Percentiles rank a stretch among this genome's conserved stretches.
phyloP scores from a whole-genome alignment of 2,888 invertebrate species.

The Nephrotoma flavescens region DNA sequence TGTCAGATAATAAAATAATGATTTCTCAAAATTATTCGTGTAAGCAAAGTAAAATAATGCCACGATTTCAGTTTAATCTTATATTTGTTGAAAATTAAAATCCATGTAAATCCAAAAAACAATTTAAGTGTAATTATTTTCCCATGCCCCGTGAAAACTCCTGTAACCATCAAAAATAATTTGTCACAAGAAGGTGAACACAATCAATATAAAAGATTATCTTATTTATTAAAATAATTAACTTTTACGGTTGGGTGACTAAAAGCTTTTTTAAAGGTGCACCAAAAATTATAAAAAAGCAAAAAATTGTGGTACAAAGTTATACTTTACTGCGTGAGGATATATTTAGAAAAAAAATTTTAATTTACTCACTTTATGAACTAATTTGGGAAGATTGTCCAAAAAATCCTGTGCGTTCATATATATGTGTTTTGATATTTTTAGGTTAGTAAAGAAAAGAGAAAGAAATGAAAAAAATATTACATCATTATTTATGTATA shows the following conservation, averaged over 20 bases:
- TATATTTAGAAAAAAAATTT: background rate
- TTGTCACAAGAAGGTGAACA: background rate
- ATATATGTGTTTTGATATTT: background rate
- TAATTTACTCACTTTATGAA: background rate
- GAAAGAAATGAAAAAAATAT: background rate
- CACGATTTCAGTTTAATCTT: no score
- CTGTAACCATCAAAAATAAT: background rate
- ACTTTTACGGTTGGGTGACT: background rate
- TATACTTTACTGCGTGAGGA: background rate
- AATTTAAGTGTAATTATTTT: background rate
- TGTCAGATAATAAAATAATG: no score
- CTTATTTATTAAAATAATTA: background rate
- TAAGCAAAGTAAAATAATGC: no score
- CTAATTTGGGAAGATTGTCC: background rate
- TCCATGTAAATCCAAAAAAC: background rate
- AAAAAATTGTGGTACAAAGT: background rate
- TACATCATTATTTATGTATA: background rate
- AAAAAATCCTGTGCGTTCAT: background rate
- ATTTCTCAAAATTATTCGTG: no score
- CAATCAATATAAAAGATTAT: background rate
- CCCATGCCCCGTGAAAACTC: background rate
- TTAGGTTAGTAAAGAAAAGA: background rate
- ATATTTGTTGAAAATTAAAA: no score
- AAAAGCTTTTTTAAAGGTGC: background rate
- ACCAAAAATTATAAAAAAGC: background rate